Conservation (phyloP, 2,113 vertebrate species). For the Phycodurus eques region DNA sequence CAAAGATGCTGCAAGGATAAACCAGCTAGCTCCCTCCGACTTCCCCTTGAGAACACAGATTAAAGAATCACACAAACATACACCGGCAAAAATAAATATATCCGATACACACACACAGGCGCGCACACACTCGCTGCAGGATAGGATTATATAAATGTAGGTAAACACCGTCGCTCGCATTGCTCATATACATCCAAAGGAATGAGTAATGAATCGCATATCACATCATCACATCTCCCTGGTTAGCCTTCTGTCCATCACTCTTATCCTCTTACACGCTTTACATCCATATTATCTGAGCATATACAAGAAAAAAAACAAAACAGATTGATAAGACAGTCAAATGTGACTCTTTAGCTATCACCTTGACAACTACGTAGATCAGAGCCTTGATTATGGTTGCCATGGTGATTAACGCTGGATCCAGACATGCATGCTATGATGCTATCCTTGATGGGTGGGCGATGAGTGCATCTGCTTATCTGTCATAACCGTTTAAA, state of each 20-base stretch:
- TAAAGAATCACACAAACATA: conserved; percentile 56
- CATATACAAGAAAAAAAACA: not conserved
- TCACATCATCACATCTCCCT: conserved; percentile 5
- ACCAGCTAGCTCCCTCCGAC: conserved; percentile 65
- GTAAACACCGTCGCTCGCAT: conserved; percentile 45
- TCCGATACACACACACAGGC: conserved; percentile 18
- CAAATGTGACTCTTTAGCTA: conserved; percentile 46
- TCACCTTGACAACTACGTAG: conserved; percentile 62
- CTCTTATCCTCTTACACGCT: not conserved
- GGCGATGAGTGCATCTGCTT: conserved; percentile 13
- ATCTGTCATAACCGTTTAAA: conserved; percentile 8
- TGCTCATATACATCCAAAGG: conserved; percentile 26
- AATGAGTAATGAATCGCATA: conserved; percentile 20
- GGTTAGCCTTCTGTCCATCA: not conserved
- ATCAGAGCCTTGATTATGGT: conserved; percentile 63
- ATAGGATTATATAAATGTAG: conserved; percentile 53
- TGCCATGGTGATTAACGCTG: conserved; percentile 63
- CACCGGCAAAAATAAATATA: conserved; percentile 23
- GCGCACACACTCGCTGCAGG: conserved; percentile 43
- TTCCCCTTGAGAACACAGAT: conserved; percentile 62
- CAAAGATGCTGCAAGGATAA: conserved; percentile 71
- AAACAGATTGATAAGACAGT: conserved; percentile 22
- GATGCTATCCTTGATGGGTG: conserved; percentile 36
- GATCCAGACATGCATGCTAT: conserved; percentile 41
- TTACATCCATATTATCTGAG: not conserved